Conservation (phyloP, 2,113 vertebrate genomes). For the Lycaon pictus region DNA sequence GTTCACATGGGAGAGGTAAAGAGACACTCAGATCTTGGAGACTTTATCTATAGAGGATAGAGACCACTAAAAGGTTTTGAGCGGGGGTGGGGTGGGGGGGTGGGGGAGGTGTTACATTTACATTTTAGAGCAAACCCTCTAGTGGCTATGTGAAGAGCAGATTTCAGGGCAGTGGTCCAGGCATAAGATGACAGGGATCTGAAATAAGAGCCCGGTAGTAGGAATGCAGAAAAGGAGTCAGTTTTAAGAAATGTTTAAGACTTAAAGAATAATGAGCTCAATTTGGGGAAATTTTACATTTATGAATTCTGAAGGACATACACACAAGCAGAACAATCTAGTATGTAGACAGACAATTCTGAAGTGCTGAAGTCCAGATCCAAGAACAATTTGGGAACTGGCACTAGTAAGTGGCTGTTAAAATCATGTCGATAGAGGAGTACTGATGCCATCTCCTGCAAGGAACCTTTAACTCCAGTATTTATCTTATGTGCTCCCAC, state of each 20-base stretch:
- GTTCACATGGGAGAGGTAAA: not conserved
- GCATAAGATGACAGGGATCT: not conserved
- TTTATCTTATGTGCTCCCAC: not conserved
- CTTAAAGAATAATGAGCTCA: not conserved
- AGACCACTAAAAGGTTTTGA: constrained; percentile 16
- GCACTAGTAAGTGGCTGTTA: not conserved
- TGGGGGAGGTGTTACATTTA: not conserved
- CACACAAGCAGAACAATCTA: not conserved
- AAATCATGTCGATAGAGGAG: not conserved
- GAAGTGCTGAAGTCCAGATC: not conserved
- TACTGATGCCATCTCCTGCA: not conserved
- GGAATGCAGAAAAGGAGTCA: not conserved
- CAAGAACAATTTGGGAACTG: not conserved
- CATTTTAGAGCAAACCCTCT: not conserved
- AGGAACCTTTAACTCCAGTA: constrained; percentile 20
- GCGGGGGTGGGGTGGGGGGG: too few species aligned
- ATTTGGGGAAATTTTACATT: not conserved
- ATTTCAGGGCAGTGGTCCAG: constrained; percentile 18
- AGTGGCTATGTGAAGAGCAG: not conserved
- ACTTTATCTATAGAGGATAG: not conserved
- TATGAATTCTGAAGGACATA: not conserved
- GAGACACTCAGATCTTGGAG: not conserved
- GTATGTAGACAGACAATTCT: not conserved
- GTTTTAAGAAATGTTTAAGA: constrained; percentile 24
- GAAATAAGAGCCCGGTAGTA: not conserved